A percentile compares a stretch with the other conserved stretches of the same genome.
These are phyloP conservation scores for Masticophis lateralis DNA, from an alignment of 2,797 vertebrate genomes.

Conservation along the genomic window DNA sequence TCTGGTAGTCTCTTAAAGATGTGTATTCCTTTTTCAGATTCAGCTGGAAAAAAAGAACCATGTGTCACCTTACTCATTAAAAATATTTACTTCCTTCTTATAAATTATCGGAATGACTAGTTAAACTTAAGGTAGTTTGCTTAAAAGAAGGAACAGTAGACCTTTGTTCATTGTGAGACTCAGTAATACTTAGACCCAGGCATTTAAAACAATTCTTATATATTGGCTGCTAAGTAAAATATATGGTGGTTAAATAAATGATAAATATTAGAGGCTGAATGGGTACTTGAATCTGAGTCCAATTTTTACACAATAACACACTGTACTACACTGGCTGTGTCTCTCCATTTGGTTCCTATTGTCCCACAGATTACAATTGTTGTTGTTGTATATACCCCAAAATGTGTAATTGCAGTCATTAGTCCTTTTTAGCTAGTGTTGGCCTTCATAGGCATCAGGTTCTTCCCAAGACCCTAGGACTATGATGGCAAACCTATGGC, in stretches of 20 bases:
- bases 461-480: not conserved
- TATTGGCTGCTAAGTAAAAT: not conserved
- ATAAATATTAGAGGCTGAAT: not conserved
- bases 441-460: not conserved
- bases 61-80: not conserved
- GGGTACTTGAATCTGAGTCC: not conserved
- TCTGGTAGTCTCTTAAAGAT: not conserved
- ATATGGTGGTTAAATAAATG: not conserved
- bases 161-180: not conserved
- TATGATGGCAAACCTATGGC: no score
- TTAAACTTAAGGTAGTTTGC: not conserved
- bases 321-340: not conserved
- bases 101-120: not conserved
- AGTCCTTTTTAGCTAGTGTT: not conserved
- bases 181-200: not conserved
- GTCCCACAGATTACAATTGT: not conserved
- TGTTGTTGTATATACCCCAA: not conserved
- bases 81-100: not conserved
- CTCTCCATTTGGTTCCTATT: not conserved
- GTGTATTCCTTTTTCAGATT: not conserved
- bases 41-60: not conserved
- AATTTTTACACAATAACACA: not conserved
- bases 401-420: not conserved
- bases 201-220: not conserved
- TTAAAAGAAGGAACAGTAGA: not conserved